phyloP scores from a whole-genome alignment of 2,888 invertebrate genomes.

The Eupithecia insigniata region DNA sequence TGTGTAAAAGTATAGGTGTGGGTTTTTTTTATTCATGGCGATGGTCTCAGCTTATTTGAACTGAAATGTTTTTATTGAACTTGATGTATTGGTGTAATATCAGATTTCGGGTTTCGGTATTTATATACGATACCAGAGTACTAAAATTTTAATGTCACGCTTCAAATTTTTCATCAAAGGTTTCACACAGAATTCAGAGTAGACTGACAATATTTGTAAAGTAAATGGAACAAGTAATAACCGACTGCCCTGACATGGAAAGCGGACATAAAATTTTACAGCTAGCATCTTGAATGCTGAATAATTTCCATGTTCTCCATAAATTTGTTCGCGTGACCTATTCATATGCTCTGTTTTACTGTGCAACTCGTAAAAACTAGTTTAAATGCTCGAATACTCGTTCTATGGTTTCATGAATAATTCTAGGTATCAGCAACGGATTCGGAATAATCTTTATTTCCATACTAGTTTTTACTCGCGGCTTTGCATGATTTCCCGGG shows the following conservation, averaged over 20 bases:
- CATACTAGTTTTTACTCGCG: background rate
- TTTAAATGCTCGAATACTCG: slow-evolving; percentile 14
- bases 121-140: background rate
- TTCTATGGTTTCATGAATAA: slow-evolving; percentile 5
- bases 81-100: background rate
- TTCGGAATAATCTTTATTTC: slow-evolving; percentile 6
- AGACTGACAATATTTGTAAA: background rate
- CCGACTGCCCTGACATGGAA: slow-evolving; percentile 28
- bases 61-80: background rate
- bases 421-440: background rate
- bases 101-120: background rate
- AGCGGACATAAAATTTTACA: slow-evolving; percentile 44
- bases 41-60: background rate
- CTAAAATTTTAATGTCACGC: background rate
- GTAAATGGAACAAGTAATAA: slow-evolving; percentile 5
- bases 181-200: background rate
- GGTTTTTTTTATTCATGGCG: background rate
- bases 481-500: background rate
- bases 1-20: background rate
- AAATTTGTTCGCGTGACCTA: slow-evolving; percentile 31
- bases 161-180: background rate
- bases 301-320: slow-evolving; percentile 43
- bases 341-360: slow-evolving; percentile 28
- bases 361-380: slow-evolving; percentile 28
- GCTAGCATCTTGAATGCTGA: slow-evolving; percentile 42